A percentile compares a stretch with the other conserved stretches of the same genome.
phyloP scores from a whole-genome alignment of 2,888 invertebrate genomes.

The Anthrax anthrax region DNA sequence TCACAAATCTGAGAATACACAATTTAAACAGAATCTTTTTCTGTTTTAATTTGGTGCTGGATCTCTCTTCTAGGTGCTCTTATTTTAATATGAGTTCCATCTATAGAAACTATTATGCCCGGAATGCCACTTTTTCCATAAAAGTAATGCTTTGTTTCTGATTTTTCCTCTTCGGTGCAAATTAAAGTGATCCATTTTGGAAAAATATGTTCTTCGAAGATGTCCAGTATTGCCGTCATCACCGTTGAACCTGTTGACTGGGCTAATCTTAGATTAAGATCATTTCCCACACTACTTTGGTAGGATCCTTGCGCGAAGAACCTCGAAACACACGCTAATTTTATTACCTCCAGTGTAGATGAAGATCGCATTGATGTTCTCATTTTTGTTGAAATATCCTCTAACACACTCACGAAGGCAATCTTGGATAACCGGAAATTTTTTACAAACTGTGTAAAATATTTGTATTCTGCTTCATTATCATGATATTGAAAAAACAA shows the following conservation, averaged over 20 bases:
- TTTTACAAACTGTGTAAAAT: neutral
- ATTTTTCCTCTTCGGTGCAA: neutral
- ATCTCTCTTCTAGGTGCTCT: neutral
- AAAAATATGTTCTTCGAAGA: slow-evolving; percentile 3
- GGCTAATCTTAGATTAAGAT: slow-evolving; percentile 3
- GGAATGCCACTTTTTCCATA: neutral
- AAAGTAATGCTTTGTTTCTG: neutral
- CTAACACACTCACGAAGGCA: neutral
- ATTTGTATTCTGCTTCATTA: too few species aligned
- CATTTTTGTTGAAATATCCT: neutral
- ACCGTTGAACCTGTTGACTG: slow-evolving; percentile 5
- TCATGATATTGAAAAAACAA: too few species aligned
- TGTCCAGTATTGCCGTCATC: slow-evolving; percentile 1
- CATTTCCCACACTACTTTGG: neutral
- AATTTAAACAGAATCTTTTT: neutral
- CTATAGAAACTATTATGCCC: neutral
- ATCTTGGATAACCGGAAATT: neutral
- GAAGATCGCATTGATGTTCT: neutral
- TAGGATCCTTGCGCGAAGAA: slow-evolving; percentile 1
- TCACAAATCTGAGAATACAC: too few species aligned
- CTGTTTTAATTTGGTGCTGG: neutral
- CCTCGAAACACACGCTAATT: neutral
- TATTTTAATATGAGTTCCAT: neutral
- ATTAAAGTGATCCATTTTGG: slow-evolving; percentile 5
- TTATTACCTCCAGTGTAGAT: neutral